A percentile compares a stretch with the other conserved stretches of the same genome.
These are phyloP conservation scores for Rotaria macrura DNA, from an alignment of 2,888 invertebrate species.

Conservation along the genomic window DNA sequence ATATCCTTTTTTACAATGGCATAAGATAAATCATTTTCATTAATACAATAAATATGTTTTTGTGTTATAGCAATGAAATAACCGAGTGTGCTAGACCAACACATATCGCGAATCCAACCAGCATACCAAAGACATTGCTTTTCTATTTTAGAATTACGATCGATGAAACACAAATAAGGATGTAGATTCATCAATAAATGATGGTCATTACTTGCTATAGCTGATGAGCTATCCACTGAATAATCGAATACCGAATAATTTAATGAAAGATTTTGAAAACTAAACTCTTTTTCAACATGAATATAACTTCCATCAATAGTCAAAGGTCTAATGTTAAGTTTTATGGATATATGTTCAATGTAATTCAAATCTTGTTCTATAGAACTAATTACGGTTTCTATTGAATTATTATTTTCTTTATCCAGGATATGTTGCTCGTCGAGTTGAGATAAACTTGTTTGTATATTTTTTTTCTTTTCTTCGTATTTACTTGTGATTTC, in stretches of 20 bases:
- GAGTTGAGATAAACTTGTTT: background rate
- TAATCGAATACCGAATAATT: background rate
- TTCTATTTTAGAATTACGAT: background rate
- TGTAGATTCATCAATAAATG: background rate
- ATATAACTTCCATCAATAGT: background rate
- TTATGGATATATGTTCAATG: background rate
- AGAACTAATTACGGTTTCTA: background rate
- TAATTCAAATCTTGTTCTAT: background rate
- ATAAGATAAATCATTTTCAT: background rate
- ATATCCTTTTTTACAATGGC: no score
- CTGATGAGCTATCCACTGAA: background rate
- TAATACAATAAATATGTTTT: background rate
- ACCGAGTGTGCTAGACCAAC: background rate
- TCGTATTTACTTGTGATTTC: background rate
- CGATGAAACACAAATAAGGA: background rate
- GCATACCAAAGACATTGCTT: background rate
- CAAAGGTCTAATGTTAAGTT: background rate
- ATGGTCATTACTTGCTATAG: background rate
- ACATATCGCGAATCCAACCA: slow-evolving; percentile 5
- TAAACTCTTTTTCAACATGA: background rate
- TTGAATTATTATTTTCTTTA: background rate
- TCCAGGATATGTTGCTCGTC: background rate
- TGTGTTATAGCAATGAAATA: background rate
- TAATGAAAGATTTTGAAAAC: background rate
- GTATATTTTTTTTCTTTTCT: background rate